Evolutionary conservation across 2,797 vertebrate species (phyloP).

Genomic region (Neostethus bicornis): DNA sequence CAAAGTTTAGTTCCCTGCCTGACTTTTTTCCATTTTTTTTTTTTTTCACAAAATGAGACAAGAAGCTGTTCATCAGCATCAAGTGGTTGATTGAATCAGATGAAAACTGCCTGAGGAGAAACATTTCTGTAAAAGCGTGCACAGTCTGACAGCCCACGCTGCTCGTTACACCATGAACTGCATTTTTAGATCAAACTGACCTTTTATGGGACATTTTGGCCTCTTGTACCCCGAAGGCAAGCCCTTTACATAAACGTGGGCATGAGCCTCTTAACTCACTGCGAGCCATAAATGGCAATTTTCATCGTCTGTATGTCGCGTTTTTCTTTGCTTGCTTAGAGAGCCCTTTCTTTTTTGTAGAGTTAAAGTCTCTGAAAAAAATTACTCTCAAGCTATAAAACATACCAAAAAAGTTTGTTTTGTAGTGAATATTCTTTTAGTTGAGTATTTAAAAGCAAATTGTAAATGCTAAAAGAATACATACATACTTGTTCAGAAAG

Average conservation of each 20-base stretch:
- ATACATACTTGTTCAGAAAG: too few relatives aligned
- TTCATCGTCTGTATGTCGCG: neutral
- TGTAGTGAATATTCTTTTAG: too few relatives aligned
- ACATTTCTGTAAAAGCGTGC: constrained; percentile 5
- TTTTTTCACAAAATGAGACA: neutral
- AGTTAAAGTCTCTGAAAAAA: too few relatives aligned
- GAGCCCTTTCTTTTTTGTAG: neutral
- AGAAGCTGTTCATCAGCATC: constrained; percentile 3
- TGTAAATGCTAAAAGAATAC: too few relatives aligned
- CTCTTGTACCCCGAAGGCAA: constrained; percentile 3
- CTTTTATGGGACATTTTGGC: constrained; percentile 24
- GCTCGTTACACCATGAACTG: constrained; percentile 23
- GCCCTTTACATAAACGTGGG: constrained; percentile 2
- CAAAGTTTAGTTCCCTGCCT: neutral
- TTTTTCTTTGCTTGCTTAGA: constrained; percentile 3
- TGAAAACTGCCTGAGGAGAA: constrained; percentile 3
- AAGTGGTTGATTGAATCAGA: constrained; percentile 2
- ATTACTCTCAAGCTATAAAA: too few relatives aligned
- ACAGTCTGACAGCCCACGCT: constrained; percentile 2
- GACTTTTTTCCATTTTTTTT: neutral
- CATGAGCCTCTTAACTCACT: constrained; percentile 3
- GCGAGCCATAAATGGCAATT: constrained; percentile 9
- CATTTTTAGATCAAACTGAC: constrained; percentile 18
- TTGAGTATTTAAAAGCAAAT: too few relatives aligned
- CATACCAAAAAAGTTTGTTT: too few relatives aligned